Evolutionary conservation across 2,797 vertebrate genomes (phyloP), one percentile per base, ranked within the genome.

Genomic region (Notolabrus celidotus): DNA sequence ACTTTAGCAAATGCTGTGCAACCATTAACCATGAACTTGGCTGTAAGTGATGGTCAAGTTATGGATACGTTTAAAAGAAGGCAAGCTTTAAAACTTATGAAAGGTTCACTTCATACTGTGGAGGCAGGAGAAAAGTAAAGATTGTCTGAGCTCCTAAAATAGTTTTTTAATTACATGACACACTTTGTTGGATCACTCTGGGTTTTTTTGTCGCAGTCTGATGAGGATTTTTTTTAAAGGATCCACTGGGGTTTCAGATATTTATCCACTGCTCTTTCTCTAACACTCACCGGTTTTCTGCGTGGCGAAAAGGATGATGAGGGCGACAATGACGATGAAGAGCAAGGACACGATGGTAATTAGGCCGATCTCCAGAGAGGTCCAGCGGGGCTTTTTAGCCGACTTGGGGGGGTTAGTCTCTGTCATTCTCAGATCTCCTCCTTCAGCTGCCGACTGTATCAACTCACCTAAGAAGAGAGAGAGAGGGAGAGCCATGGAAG

Each of bases 391-490:
- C 67, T 94, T 97, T 86, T 95, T 97, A 84, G 94, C 95, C 34
- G 95, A 94, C 67, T 96, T 97, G n/a, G 94, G 94, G 64, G 94
- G 86, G 69, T 92, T 97, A 83, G 94, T 95, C 38, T 98, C 97
- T 70, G 96, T 96, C 94, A 98, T 97, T 83, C 92, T 96, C 91
- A 94, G 95, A 88, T 95, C 94, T 94, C 94, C 95, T 95, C 94
- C 95, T 95, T 96, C 96, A 55, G 95, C 94, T 90, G 77, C 92
- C 92, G 83, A 93, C 95, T 96, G 96, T 95, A 93, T 94, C 93
- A 94, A 94, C 93, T 94, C 82, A 92, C 94, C 97, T 98, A 54
- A 11, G 12, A 55, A 63, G 12, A 56, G 36, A 27, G 7, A 63
- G 12, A 56, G 36, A 27, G 7, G 16, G 34, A 54, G 42, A 66